These are phyloP conservation scores for Cranoglanis bouderius DNA, from an alignment of 2,113 vertebrate species.

Conservation along the genomic window DNA sequence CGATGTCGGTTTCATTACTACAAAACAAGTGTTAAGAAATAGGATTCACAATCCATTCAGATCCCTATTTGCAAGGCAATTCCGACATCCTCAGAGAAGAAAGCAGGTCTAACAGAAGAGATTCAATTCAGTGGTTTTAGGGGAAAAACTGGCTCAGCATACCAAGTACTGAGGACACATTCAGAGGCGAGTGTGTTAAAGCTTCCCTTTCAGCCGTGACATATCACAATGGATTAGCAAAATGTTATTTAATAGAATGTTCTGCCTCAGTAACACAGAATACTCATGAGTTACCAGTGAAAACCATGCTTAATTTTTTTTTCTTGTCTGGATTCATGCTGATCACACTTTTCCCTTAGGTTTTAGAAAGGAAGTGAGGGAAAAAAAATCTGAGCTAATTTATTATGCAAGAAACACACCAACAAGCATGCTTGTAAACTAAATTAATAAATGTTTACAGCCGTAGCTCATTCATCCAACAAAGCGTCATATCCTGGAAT, in stretches of 20 bases:
- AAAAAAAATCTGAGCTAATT: not conserved
- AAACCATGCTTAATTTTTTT: not conserved
- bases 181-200: not conserved
- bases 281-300: not conserved
- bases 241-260: conserved; percentile 13
- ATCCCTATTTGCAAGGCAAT: conserved; percentile 37
- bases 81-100: conserved; percentile 22
- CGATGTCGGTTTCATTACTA: conserved; percentile 22
- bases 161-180: conserved; percentile 24
- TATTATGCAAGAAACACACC: not conserved
- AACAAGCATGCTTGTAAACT: not conserved
- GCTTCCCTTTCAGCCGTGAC: not conserved
- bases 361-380: not conserved
- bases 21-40: conserved; percentile 38
- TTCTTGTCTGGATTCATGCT: not conserved
- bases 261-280: not conserved
- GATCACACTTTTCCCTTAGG: not conserved
- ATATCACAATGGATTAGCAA: conserved; percentile 5
- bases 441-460: conserved; percentile 8
- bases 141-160: conserved; percentile 20
- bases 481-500: not conserved
- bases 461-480: not conserved
- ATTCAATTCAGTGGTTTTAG: conserved; percentile 28
- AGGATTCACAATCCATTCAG: conserved; percentile 35
- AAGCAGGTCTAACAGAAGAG: conserved; percentile 22